Conservation (phyloP, 2,113 vertebrate species). For the Lamprologus lemairii region DNA sequence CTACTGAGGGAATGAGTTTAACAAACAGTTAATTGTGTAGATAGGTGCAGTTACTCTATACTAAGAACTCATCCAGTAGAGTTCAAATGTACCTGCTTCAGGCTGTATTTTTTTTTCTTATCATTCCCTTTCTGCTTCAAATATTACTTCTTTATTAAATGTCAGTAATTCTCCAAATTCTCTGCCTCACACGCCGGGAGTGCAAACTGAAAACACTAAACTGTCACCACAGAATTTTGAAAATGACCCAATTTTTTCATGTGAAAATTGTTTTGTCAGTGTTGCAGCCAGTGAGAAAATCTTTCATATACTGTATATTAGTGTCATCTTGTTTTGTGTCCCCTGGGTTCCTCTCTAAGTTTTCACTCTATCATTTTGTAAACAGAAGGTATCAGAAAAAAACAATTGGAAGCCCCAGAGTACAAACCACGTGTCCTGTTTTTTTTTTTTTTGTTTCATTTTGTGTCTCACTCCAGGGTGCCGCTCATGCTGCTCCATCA, state of each 20-base stretch:
- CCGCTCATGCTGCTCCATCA: conserved; percentile 44
- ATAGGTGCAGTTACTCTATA: not conserved
- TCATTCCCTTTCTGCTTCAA: not conserved
- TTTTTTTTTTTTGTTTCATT: not conserved
- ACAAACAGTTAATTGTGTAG: not conserved
- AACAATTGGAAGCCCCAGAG: not conserved
- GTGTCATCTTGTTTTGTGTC: not conserved
- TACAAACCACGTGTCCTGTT: not conserved
- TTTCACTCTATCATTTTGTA: not conserved
- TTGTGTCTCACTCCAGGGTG: conserved; percentile 35
- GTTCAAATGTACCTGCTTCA: not conserved
- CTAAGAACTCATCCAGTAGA: not conserved
- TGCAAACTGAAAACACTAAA: not conserved
- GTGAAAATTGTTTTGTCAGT: not conserved
- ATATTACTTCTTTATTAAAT: not conserved
- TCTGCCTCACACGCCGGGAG: not conserved
- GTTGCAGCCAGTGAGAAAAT: not conserved
- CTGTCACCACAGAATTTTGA: not conserved
- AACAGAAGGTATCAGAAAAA: not conserved
- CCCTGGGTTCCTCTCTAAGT: not conserved
- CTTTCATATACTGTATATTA: not conserved
- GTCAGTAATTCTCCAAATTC: not conserved
- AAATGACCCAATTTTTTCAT: not conserved
- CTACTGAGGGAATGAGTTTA: not conserved
- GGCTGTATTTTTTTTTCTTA: not conserved